Percentiles rank a stretch among this genome's conserved stretches.
phyloP scores from a whole-genome alignment of 2,888 invertebrate genomes.

The Diaphora mendica region DNA sequence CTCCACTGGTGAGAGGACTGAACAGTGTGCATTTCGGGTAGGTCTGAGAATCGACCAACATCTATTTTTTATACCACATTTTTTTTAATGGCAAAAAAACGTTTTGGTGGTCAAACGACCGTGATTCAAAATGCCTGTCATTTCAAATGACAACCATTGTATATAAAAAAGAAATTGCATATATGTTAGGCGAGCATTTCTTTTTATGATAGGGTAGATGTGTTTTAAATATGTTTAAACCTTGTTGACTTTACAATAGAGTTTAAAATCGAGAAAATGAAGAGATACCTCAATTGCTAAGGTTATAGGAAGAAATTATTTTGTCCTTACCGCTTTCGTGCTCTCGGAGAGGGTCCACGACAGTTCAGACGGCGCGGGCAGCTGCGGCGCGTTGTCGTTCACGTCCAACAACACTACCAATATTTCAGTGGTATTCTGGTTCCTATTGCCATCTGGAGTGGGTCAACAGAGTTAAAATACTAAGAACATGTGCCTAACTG shows the following conservation, averaged over 20 bases:
- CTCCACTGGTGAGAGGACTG: too few relatives aligned
- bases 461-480: neutral
- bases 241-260: neutral
- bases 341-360: slow-evolving; percentile 72
- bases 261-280: neutral
- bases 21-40: too few relatives aligned
- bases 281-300: neutral
- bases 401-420: slow-evolving; percentile 85
- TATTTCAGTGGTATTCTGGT: slow-evolving; percentile 70
- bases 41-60: too few relatives aligned
- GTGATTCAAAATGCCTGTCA: too few relatives aligned
- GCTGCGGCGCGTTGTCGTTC: slow-evolving; percentile 87
- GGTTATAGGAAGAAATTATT: neutral
- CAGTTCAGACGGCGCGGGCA: slow-evolving; percentile 66
- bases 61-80: too few relatives aligned
- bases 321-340: slow-evolving; percentile 56
- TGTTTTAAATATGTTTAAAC: neutral
- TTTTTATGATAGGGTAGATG: too few relatives aligned
- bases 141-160: too few relatives aligned
- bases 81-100: too few relatives aligned
- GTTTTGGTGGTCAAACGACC: neutral
- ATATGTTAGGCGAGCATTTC: too few relatives aligned
- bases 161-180: too few relatives aligned
- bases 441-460: slow-evolving; percentile 72
- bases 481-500: neutral